Evolutionary conservation across 2,797 vertebrate species (phyloP).

Genomic region (Amniataba percoides): DNA sequence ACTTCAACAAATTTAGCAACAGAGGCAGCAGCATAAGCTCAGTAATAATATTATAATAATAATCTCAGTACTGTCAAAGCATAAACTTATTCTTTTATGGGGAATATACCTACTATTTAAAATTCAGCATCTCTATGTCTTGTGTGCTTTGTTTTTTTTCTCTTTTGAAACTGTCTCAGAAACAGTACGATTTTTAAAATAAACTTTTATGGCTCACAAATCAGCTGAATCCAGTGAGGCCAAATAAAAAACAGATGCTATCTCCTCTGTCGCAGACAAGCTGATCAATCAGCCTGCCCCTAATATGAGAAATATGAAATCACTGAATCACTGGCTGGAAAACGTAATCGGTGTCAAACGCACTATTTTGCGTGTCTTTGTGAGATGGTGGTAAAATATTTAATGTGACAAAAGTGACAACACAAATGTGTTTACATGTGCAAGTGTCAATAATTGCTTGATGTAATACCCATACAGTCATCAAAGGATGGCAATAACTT

Average conservation of each 20-base stretch:
- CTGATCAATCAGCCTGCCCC: conserved; percentile 19
- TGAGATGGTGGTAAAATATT: conserved; percentile 1
- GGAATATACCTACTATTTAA: conserved; percentile 10
- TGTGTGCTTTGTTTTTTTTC: conserved; percentile 2
- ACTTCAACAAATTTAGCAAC: conserved; percentile 18
- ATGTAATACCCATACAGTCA: conserved; percentile 11
- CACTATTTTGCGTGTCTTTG: conserved; percentile 26
- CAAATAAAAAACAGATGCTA: conserved; percentile 53
- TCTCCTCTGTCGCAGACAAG: conserved; percentile 35
- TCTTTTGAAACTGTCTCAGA: conserved; percentile 31
- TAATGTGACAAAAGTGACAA: not conserved
- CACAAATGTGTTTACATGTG: not conserved
- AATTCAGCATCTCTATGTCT: not conserved
- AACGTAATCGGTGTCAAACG: conserved; percentile 15
- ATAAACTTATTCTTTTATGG: not conserved
- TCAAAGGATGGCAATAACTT: conserved; percentile 49
- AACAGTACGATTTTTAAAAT: conserved; percentile 32
- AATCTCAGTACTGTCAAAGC: not conserved
- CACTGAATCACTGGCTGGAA: conserved; percentile 20
- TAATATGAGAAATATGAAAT: conserved; percentile 34
- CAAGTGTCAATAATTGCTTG: not conserved
- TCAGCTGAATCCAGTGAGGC: conserved; percentile 42
- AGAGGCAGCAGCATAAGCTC: not conserved
- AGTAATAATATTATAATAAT: not conserved
- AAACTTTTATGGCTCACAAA: conserved; percentile 31